Percentiles rank a stretch among this genome's conserved stretches.
These are phyloP conservation scores for Sarcophaga peregrina DNA, from an alignment of 1,140 invertebrate genomes.

Conservation along the genomic window DNA sequence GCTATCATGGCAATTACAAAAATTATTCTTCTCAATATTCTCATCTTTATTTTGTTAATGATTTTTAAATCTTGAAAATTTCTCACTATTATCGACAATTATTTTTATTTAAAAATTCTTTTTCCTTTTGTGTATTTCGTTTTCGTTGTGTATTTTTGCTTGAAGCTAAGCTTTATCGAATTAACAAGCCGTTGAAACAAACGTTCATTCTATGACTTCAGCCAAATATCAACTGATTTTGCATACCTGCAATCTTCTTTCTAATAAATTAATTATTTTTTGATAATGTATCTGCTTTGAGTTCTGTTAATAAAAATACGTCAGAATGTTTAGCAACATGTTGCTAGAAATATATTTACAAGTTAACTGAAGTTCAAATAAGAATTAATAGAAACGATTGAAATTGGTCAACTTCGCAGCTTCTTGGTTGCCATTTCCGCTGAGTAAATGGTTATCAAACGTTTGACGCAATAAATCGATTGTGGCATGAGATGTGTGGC, in stretches of 20 bases:
- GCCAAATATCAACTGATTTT: constrained; percentile 37
- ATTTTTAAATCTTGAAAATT: background rate
- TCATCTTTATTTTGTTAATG: background rate
- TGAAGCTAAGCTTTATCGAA: background rate
- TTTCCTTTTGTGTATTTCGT: background rate
- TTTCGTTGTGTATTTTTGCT: background rate
- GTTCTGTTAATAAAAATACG: background rate
- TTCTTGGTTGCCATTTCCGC: no score
- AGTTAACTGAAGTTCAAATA: no score
- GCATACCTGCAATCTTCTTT: constrained; percentile 29
- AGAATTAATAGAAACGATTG: no score
- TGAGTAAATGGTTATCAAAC: no score
- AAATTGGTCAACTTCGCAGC: no score
- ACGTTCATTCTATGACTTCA: constrained; percentile 10
- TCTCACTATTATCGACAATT: background rate
- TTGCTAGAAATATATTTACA: background rate
- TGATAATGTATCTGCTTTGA: background rate
- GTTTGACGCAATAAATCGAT: no score
- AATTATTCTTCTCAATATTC: background rate
- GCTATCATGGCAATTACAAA: background rate
- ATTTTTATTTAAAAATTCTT: constrained; percentile 2
- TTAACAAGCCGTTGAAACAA: constrained; percentile 19
- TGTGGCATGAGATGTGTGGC: no score
- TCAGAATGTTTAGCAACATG: constrained; percentile 17
- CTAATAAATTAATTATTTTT: constrained; percentile 18